phyloP scores from a whole-genome alignment of 2,797 vertebrate genomes.

The Podarcis lilfordi region DNA sequence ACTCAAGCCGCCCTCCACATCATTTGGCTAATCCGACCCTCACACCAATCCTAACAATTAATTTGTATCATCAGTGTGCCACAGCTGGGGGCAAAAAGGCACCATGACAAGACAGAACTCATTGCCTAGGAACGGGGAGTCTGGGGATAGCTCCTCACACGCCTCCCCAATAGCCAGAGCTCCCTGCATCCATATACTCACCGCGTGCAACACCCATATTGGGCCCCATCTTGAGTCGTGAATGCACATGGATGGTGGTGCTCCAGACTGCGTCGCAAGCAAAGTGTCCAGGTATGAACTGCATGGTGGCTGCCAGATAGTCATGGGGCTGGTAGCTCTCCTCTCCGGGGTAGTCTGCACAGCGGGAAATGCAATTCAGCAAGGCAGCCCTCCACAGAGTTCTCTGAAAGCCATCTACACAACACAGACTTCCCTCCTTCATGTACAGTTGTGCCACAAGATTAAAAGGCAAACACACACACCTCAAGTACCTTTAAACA shows the following conservation, averaged over 20 bases:
- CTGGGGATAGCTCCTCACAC: background rate
- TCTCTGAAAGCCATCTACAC: background rate
- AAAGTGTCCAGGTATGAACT: constrained; percentile 96
- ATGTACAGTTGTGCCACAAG: background rate
- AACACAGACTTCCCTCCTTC: background rate
- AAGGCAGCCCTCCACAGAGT: background rate
- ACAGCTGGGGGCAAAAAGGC: background rate
- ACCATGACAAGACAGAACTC: background rate
- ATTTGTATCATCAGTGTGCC: background rate
- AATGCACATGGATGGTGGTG: constrained; percentile 95
- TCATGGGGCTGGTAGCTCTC: constrained; percentile 95
- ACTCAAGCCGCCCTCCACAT: background rate
- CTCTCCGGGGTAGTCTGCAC: constrained; percentile 89
- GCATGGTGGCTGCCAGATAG: constrained; percentile 98
- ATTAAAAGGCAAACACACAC: background rate
- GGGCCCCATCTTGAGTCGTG: constrained; percentile 96
- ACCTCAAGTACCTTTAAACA: background rate
- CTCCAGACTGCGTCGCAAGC: constrained; percentile 95
- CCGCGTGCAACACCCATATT: constrained; percentile 93
- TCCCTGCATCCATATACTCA: constrained; percentile 41
- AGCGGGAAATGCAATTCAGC: background rate
- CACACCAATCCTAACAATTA: background rate
- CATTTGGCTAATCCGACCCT: background rate
- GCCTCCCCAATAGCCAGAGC: background rate
- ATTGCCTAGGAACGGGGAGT: background rate